Conservation (phyloP, 2,113 vertebrate genomes). For the Eptesicus fuscus region DNA sequence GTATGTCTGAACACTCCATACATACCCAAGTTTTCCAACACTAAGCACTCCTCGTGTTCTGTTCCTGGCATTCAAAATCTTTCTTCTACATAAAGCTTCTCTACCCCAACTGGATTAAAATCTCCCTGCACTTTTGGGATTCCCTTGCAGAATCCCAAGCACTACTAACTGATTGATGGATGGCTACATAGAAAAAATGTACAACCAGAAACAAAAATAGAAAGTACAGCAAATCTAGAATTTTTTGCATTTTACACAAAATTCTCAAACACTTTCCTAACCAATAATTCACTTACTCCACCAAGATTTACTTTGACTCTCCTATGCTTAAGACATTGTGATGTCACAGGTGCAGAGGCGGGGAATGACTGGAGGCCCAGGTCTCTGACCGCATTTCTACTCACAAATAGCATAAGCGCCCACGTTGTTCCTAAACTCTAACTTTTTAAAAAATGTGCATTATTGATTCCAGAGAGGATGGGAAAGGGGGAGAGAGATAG, state of each 20-base stretch:
- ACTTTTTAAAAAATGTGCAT: background rate
- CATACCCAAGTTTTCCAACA: background rate
- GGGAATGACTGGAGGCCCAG: background rate
- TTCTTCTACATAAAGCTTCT: background rate
- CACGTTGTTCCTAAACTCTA: background rate
- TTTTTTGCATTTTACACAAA: background rate
- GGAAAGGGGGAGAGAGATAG: no score
- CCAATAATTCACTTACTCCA: background rate
- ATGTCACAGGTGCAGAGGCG: background rate
- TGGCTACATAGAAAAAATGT: background rate
- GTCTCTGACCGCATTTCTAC: background rate
- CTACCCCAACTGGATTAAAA: background rate
- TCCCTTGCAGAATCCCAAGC: background rate
- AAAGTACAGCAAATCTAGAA: background rate
- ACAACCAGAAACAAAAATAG: background rate
- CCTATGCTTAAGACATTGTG: background rate
- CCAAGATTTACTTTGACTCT: conserved; percentile 12
- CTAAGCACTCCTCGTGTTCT: background rate
- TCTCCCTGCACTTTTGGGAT: background rate
- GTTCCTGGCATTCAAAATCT: background rate
- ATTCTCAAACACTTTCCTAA: background rate
- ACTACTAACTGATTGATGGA: background rate
- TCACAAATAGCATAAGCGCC: background rate
- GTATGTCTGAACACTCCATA: background rate
- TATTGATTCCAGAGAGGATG: no score